A percentile compares a stretch with the other conserved stretches of the same genome.
Conservation (phyloP, 2,888 invertebrate species). For the Octodonta nipae region DNA sequence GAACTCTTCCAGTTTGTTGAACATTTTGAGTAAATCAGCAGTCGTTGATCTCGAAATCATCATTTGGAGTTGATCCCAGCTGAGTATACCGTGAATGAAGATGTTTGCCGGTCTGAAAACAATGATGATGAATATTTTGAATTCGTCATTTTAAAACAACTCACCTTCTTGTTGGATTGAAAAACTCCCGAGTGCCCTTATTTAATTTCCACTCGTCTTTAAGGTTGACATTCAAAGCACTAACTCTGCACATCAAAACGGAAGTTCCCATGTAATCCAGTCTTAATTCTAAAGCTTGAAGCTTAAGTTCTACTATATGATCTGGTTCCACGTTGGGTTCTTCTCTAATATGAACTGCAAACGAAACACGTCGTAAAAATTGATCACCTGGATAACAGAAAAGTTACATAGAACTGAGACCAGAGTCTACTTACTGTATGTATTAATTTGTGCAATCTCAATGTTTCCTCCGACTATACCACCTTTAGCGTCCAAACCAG, state of each 20-base stretch:
- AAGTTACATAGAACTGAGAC: no score
- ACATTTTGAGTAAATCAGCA: conserved; percentile 92
- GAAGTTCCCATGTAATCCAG: conserved; percentile 98
- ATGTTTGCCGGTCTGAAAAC: conserved; percentile 65
- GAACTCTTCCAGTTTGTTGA: conserved; percentile 90
- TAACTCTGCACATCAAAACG: conserved; percentile 80
- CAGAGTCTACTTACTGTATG: conserved; percentile 48
- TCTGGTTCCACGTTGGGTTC: conserved; percentile 82
- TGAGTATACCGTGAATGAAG: conserved; percentile 80
- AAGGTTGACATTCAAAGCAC: conserved; percentile 64
- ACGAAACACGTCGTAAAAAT: neutral
- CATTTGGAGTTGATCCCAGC: conserved; percentile 92
- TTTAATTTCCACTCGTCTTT: conserved; percentile 78
- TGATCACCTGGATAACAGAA: neutral
- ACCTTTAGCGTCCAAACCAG: conserved; percentile 87
- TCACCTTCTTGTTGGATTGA: conserved; percentile 51
- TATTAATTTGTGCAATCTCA: conserved; percentile 77
- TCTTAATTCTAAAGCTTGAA: conserved; percentile 76
- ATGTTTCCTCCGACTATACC: conserved; percentile 96
- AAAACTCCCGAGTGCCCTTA: conserved; percentile 37
- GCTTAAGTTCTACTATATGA: conserved; percentile 57
- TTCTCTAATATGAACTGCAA: conserved; percentile 71
- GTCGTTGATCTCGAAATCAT: conserved; percentile 96
- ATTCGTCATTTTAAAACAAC: neutral
- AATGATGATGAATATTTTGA: conserved; percentile 5